phyloP scores from a whole-genome alignment of 1,140 invertebrate species.

The Aphaenogaster ashmeadi region DNA sequence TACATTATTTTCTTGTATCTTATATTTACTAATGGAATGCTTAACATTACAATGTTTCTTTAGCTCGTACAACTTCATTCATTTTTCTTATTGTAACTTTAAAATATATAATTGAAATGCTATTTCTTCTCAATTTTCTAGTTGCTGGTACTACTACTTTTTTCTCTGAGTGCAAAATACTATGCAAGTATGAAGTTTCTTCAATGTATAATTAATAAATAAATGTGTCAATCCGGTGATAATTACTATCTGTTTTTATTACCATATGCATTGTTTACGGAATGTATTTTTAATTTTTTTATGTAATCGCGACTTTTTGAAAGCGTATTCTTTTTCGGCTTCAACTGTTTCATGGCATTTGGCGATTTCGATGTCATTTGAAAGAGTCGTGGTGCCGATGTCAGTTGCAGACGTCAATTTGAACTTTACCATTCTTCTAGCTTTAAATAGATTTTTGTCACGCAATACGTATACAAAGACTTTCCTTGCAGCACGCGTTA shows the following conservation, averaged over 20 bases:
- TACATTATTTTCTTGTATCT: too few species aligned
- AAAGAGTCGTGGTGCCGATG: neutral
- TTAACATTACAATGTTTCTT: too few species aligned
- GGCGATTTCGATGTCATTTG: neutral
- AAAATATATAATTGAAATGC: too few species aligned
- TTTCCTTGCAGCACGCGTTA: conserved; percentile 13
- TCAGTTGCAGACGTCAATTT: conserved; percentile 19
- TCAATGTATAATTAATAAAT: neutral
- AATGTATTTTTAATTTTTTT: neutral
- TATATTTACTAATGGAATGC: too few species aligned
- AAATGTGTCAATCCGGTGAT: neutral
- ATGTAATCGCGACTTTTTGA: neutral
- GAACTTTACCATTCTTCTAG: conserved; percentile 14
- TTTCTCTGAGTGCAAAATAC: neutral
- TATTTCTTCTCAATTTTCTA: too few species aligned
- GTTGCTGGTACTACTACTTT: too few species aligned
- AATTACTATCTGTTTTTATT: neutral
- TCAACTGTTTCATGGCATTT: neutral
- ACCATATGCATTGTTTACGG: neutral
- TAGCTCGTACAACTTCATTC: too few species aligned
- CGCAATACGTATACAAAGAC: neutral
- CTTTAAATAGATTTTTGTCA: conserved; percentile 37
- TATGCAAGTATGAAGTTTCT: neutral
- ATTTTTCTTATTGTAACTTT: too few species aligned
- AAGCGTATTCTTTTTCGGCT: neutral